Percentiles rank a stretch among this genome's conserved stretches.
Conservation (phyloP, 2,888 invertebrate species). For the Nudaria mundana region DNA sequence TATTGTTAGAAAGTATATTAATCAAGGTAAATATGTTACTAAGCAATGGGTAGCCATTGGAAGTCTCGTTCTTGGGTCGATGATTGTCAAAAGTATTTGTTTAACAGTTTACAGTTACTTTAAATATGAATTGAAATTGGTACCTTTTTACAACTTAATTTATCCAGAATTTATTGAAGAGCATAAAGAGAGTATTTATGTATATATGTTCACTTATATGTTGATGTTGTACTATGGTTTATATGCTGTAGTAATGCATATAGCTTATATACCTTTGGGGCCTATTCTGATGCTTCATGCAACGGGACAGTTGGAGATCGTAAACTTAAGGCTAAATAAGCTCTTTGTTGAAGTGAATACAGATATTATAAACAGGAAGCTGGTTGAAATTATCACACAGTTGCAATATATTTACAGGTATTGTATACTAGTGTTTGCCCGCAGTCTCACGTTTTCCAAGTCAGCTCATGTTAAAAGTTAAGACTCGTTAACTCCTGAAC, state of each 20-base stretch:
- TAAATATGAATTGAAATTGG: conserved; percentile 28
- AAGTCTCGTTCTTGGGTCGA: not conserved
- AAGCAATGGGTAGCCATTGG: conserved; percentile 38
- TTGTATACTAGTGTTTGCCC: not conserved
- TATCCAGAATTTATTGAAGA: conserved; percentile 39
- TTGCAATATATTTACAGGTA: conserved; percentile 41
- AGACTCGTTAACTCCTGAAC: too few species aligned
- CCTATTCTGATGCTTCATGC: conserved; percentile 51
- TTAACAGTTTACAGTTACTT: conserved; percentile 28
- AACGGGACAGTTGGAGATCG: conserved; percentile 50
- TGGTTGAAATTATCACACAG: conserved; percentile 33
- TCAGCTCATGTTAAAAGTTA: too few species aligned
- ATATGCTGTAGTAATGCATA: conserved; percentile 34
- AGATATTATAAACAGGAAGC: conserved; percentile 21
- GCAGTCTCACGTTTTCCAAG: too few species aligned
- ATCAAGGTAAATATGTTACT: conserved; percentile 30
- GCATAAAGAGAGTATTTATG: conserved; percentile 24
- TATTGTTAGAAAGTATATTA: conserved; percentile 31
- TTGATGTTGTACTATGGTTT: conserved; percentile 16
- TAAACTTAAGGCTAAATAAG: conserved; percentile 28
- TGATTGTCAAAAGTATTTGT: conserved; percentile 27
- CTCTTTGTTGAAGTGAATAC: conserved; percentile 33
- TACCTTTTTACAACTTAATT: conserved; percentile 34
- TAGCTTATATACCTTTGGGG: conserved; percentile 46
- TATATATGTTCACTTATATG: conserved; percentile 20